Evolutionary conservation across 2,113 vertebrate species (phyloP), one percentile per base, ranked within the genome.

Genomic region (Hymenochirus boettgeri): DNA sequence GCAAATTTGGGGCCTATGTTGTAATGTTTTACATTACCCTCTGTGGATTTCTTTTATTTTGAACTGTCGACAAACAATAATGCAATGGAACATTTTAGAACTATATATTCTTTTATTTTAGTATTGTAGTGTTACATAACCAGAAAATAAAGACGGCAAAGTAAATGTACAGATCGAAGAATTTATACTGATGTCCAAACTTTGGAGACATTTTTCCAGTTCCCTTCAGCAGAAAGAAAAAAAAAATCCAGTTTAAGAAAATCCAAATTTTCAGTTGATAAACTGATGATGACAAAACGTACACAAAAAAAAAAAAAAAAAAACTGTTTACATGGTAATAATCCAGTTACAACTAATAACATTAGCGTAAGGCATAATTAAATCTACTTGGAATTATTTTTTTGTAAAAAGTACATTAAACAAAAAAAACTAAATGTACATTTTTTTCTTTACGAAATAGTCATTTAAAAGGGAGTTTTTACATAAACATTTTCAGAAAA

Each of bases 351-450:
- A 82, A 86, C 80, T 79, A 82, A 82, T 80, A 74, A 85, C 75
- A 70, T 78, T 73, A 80, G 74, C 78, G 65, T 88, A 88, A 90
- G 87, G 88, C 88, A 88, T 83, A 87, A 91, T 85, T 92, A 85
- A 81, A 89, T 87, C 86, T 83, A 86, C 75, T 82, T 83, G 56
- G 33, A 35, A 35, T 3, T 1, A 12, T 35, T 35, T 35, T n/a
- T n/a, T n/a, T 31, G 29, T 42, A 42, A 77, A 88, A 88, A 85
- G 79, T 87, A 89, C 88, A 85, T 79, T 79, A 77, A 87, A 82
- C 80, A 73, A 82, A 76, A 35, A 35, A 12, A 35, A 8, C 4
- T 13, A 35, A 1, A 35, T 35, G 15, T 35, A 35, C 15, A 4
- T 35, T 35, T 35, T 35, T 35, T 35, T 35, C 33, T 35, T 35